Conservation (phyloP, 2,888 invertebrate genomes). For the Drosophila eohydei region DNA sequence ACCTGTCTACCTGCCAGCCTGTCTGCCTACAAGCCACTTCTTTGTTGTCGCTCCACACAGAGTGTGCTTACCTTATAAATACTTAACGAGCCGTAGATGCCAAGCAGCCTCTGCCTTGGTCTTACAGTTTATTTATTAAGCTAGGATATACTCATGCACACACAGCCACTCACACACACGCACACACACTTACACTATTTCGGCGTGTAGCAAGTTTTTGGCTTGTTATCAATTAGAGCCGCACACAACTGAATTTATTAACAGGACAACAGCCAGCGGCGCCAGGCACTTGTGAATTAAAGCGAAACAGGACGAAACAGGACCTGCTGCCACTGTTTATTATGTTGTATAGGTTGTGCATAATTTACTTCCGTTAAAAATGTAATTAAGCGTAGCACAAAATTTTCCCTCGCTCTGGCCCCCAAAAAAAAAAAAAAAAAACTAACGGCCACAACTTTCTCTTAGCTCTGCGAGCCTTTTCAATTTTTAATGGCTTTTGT, state of each 20-base stretch:
- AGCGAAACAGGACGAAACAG: conserved; percentile 26
- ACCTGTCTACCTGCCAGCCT: not conserved
- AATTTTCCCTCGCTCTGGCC: conserved; percentile 6
- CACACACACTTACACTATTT: not conserved
- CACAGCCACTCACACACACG: conserved; percentile 13
- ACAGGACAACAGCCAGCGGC: conserved; percentile 55
- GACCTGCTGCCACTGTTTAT: conserved; percentile 58
- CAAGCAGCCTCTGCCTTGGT: conserved; percentile 38
- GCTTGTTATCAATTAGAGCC: conserved; percentile 79
- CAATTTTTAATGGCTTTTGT: conserved; percentile 66
- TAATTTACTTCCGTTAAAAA: conserved; percentile 73
- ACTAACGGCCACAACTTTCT: conserved; percentile 35
- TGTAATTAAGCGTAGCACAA: conserved; percentile 71
- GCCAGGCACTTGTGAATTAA: conserved; percentile 55
- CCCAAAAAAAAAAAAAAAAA: not conserved
- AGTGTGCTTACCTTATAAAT: conserved; percentile 75
- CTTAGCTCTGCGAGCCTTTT: conserved; percentile 27
- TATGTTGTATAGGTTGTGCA: conserved; percentile 73
- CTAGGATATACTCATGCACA: conserved; percentile 56
- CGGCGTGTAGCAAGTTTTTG: conserved; percentile 53
- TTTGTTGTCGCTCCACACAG: conserved; percentile 36
- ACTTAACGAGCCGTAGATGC: conserved; percentile 69
- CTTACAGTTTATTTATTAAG: conserved; percentile 80
- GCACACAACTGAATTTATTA: conserved; percentile 70
- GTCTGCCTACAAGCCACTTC: not conserved